Conservation (phyloP, 2,113 vertebrate species). For the Speoplatyrhinus poulsoni region DNA sequence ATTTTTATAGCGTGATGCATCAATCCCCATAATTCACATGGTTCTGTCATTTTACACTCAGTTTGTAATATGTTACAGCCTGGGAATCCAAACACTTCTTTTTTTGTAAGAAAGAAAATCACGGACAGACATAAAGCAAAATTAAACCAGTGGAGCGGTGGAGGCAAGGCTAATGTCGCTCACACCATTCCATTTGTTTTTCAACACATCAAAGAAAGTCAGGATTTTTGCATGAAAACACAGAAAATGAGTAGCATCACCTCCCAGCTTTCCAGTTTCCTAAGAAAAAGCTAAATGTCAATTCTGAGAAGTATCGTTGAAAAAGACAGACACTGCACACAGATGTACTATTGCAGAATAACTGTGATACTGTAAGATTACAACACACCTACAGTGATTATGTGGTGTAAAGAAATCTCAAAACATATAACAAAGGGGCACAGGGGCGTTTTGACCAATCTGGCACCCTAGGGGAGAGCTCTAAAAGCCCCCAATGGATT, state of each 20-base stretch:
- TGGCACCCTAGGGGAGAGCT: too few species aligned
- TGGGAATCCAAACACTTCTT: conserved; percentile 57
- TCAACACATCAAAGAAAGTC: conserved; percentile 58
- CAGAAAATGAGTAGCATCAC: conserved; percentile 52
- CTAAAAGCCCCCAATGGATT: too few species aligned
- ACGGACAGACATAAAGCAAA: conserved; percentile 36
- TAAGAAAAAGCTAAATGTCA: conserved; percentile 52
- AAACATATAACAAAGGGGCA: too few species aligned
- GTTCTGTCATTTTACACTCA: conserved; percentile 63
- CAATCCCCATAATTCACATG: conserved; percentile 46
- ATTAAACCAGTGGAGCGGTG: conserved; percentile 28
- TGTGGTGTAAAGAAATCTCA: too few species aligned
- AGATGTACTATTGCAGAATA: not conserved
- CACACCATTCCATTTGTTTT: conserved; percentile 47
- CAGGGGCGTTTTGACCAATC: too few species aligned
- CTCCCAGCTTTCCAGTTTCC: conserved; percentile 15
- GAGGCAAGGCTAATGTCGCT: conserved; percentile 35
- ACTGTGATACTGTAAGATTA: too few species aligned
- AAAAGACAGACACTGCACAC: conserved; percentile 48
- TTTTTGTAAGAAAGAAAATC: conserved; percentile 39
- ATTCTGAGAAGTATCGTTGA: conserved; percentile 56
- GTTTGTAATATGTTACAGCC: conserved; percentile 58
- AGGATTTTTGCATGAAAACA: conserved; percentile 53
- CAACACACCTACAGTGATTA: too few species aligned
- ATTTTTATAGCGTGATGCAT: conserved; percentile 58